These are phyloP conservation scores for Zosterops hypoxanthus DNA, from an alignment of 2,113 vertebrate genomes.

Conservation along the genomic window DNA sequence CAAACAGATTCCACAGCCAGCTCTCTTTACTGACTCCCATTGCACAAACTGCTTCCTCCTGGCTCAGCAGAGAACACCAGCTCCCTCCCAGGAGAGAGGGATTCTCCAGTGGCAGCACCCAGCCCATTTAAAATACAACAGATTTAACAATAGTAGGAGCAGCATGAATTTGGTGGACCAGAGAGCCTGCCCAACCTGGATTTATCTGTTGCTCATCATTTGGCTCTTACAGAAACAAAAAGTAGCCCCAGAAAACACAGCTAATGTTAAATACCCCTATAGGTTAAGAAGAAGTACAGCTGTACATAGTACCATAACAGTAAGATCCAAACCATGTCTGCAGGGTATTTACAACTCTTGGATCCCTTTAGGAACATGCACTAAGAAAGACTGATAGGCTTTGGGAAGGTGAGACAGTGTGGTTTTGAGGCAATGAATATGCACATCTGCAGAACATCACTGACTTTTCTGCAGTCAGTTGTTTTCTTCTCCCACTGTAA, in stretches of 20 bases:
- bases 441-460: not conserved
- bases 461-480: not conserved
- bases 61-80: not conserved
- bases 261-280: not conserved
- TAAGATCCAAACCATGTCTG: not conserved
- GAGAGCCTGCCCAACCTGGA: not conserved
- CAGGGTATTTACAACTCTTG: not conserved
- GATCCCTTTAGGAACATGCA: not conserved
- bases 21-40: not conserved
- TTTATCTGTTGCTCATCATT: not conserved
- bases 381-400: not conserved
- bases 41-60: not conserved
- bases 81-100: not conserved
- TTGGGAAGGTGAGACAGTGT: not conserved
- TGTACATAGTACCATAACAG: not conserved
- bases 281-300: not conserved
- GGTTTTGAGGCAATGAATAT: conserved; percentile 34
- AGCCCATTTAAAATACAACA: not conserved
- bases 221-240: not conserved
- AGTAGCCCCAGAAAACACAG: not conserved
- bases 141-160: not conserved
- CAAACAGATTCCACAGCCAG: not conserved
- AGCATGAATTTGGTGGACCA: not conserved
- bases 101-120: not conserved
- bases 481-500: not conserved